Evolutionary conservation across 2,113 vertebrate species (phyloP).

Genomic region (Paralichthys olivaceus): DNA sequence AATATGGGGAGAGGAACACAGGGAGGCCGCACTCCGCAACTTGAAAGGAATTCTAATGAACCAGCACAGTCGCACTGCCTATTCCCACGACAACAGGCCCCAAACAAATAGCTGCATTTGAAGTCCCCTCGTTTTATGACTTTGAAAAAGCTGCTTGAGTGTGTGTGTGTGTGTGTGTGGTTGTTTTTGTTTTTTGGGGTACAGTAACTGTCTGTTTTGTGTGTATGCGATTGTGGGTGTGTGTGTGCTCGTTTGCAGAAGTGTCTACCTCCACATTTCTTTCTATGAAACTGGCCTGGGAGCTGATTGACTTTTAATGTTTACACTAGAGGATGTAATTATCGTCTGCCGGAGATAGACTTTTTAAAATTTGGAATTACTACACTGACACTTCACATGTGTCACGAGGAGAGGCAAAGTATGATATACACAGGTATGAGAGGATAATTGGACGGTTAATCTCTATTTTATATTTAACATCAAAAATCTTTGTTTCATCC

Average conservation of each 20-base stretch:
- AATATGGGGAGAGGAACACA: constrained; percentile 84
- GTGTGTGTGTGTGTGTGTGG: constrained; percentile 38
- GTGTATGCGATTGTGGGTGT: constrained; percentile 27
- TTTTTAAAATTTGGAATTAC: constrained; percentile 48
- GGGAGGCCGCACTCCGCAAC: constrained; percentile 83
- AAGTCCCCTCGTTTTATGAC: constrained; percentile 86
- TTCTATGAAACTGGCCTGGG: constrained; percentile 64
- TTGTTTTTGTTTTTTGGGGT: constrained; percentile 74
- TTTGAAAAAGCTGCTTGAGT: constrained; percentile 79
- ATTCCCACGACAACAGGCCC: constrained; percentile 86
- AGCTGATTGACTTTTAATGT: constrained; percentile 73
- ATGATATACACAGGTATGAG: not conserved
- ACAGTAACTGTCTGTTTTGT: constrained; percentile 59
- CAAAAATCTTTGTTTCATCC: constrained; percentile 36
- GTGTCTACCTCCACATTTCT: constrained; percentile 58
- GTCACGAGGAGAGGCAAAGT: constrained; percentile 16
- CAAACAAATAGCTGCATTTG: constrained; percentile 89
- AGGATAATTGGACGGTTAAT: constrained; percentile 35
- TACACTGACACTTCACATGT: constrained; percentile 15
- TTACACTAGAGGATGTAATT: constrained; percentile 68
- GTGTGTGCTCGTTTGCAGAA: constrained; percentile 22
- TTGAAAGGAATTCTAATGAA: constrained; percentile 89
- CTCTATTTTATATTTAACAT: constrained; percentile 41
- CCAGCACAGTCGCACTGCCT: constrained; percentile 80
- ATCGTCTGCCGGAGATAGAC: constrained; percentile 62